Base-by-base conservation (phyloP, 2,888 invertebrate species). In the Molorchus minor region DNA sequence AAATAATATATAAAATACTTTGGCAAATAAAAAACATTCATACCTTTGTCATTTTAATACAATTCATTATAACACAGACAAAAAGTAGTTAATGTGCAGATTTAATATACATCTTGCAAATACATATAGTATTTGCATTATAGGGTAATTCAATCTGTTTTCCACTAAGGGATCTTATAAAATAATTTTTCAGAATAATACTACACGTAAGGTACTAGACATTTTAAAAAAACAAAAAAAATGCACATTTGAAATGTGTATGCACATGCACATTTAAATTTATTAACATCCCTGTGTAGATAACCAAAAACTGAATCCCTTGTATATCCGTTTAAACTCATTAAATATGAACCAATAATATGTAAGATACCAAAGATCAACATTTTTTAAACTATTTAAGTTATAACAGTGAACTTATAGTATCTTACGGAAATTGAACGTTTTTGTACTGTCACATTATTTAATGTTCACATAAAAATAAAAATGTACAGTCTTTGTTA, bases 281-380 rank as follows among this genome's bases (percentile, higher is more conserved):
- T n/a, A n/a, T n/a, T n/a, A n/a, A n/a, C n/a, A n/a, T n/a, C n/a
- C n/a, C n/a, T n/a, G n/a, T n/a, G n/a, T n/a, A n/a, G n/a, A n/a
- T n/a, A n/a, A n/a, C n/a, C n/a, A n/a, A n/a, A n/a, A n/a, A n/a
- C n/a, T n/a, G n/a, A n/a, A n/a, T n/a, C n/a, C n/a, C n/a, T n/a
- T n/a, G n/a, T 52, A 52, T 30, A 30, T 25, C 19, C 25, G 19
- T 38, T 29, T 46, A 46, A 55, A 46, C 46, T 40, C 40, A 29
- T 46, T 40, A 17, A 25, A 46, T 44, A 46, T 55, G 55, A 55
- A 46, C 55, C 46, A 40, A 38, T n/a, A n/a, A n/a, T 41, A 21
- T 46, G 55, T 55, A 55, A 44, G 55, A 55, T 55, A 55, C 55
- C 33, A 35, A 46, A 55, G 46, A 30, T 36, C 46, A 55, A 55